Evolutionary conservation across 2,113 vertebrate genomes (phyloP).

Genomic region (Aldabrachelys gigantea): DNA sequence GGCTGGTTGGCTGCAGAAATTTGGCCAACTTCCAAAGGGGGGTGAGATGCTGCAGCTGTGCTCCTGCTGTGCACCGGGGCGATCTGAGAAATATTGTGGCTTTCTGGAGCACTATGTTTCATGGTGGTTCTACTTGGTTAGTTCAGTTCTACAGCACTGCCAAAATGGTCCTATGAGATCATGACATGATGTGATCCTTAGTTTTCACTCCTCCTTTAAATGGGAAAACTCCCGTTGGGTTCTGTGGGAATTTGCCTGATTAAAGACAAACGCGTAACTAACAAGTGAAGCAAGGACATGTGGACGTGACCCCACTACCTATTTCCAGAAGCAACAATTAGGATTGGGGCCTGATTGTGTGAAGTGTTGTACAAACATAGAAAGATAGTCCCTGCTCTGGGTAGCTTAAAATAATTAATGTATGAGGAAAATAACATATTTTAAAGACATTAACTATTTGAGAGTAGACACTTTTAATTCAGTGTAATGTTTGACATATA

Average conservation of each 20-base stretch:
- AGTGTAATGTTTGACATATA: constrained; percentile 8
- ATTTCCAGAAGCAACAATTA: background rate
- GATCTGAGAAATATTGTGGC: background rate
- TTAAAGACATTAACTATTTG: background rate
- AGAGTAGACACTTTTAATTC: constrained; percentile 34
- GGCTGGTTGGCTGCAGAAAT: background rate
- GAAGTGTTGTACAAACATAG: no score
- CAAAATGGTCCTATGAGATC: background rate
- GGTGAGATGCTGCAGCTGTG: background rate
- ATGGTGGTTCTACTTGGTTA: background rate
- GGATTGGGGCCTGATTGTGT: no score
- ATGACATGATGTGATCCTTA: background rate
- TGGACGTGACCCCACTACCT: background rate
- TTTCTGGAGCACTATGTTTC: background rate
- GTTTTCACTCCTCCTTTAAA: background rate
- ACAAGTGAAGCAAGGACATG: background rate
- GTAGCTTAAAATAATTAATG: no score
- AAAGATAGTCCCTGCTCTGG: no score
- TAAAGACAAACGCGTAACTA: background rate
- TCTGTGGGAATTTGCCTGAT: background rate
- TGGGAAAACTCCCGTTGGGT: background rate
- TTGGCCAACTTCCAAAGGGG: background rate
- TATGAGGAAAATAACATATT: constrained; percentile 18
- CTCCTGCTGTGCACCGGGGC: background rate
- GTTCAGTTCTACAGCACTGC: background rate